Conservation (phyloP, 64 coral and sea anemone genomes). For the Montipora efflorescens region DNA sequence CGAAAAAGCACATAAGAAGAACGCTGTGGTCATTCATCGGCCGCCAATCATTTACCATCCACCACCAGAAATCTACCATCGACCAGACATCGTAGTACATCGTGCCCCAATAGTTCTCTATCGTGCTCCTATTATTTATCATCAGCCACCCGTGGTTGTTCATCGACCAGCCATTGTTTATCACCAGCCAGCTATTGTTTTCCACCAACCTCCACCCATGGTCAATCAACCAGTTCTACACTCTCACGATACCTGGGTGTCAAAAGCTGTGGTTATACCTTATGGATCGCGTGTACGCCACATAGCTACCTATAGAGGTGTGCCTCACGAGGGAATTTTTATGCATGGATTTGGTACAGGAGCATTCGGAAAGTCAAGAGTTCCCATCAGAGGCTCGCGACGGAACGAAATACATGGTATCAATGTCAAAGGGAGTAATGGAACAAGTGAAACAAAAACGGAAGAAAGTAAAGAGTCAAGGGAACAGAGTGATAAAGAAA, state of each 20-base stretch:
- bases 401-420: constrained; percentile 64
- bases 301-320: constrained; percentile 76
- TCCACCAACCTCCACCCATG: constrained; percentile 96
- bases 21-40: constrained; percentile 95
- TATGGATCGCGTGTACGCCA: constrained; percentile 68
- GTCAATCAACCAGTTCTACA: constrained; percentile 90
- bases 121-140: constrained; percentile 95
- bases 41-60: constrained; percentile 97
- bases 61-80: constrained; percentile 97
- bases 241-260: constrained; percentile 90
- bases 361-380: constrained; percentile 73
- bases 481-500: neutral
- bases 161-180: constrained; percentile 98
- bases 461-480: neutral
- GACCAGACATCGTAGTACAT: constrained; percentile 96
- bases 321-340: constrained; percentile 85
- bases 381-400: constrained; percentile 28
- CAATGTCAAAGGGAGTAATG: neutral
- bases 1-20: constrained; percentile 90
- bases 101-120: constrained; percentile 94
- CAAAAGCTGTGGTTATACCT: constrained; percentile 78
- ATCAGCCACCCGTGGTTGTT: constrained; percentile 94
- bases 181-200: constrained; percentile 94
- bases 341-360: constrained; percentile 88
- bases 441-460: neutral